A percentile compares a stretch with the other conserved stretches of the same genome.
Evolutionary conservation across 2,113 vertebrate species (phyloP).

Genomic region (Urocynchramus pylzowi): DNA sequence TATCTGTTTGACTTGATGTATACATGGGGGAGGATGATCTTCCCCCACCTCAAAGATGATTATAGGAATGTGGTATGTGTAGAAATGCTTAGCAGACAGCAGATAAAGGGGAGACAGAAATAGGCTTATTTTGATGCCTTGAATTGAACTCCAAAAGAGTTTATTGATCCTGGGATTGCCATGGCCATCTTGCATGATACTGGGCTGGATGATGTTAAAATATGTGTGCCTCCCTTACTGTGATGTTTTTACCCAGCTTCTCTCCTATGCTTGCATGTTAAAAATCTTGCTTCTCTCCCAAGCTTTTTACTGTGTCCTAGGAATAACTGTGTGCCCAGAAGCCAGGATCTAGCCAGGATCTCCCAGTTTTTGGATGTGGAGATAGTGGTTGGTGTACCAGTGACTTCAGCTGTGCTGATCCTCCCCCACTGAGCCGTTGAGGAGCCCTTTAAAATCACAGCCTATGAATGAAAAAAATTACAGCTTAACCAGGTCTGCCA

Average conservation of each 20-base stretch:
- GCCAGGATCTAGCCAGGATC: neutral
- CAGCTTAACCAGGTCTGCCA: neutral
- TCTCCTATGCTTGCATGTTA: neutral
- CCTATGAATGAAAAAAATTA: neutral
- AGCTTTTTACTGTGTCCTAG: neutral
- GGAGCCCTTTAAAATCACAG: neutral
- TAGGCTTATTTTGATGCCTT: neutral
- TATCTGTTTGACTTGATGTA: fast-evolving
- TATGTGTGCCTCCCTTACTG: fast-evolving
- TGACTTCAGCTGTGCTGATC: neutral
- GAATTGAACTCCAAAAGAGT: neutral
- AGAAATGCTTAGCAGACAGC: neutral
- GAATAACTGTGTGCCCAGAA: neutral
- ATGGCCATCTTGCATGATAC: fast-evolving
- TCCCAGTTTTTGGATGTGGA: neutral
- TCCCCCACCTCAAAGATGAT: neutral
- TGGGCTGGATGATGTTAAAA: neutral
- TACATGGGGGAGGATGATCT: fast-evolving
- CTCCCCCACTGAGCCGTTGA: neutral
- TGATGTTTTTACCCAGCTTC: neutral
- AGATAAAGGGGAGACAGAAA: neutral
- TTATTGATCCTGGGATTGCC: neutral
- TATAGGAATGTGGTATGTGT: neutral
- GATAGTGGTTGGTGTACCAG: fast-evolving
- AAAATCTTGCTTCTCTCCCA: neutral